Evolutionary conservation across 2,888 invertebrate genomes (phyloP).

Genomic region (Drosophila stalkeri): DNA sequence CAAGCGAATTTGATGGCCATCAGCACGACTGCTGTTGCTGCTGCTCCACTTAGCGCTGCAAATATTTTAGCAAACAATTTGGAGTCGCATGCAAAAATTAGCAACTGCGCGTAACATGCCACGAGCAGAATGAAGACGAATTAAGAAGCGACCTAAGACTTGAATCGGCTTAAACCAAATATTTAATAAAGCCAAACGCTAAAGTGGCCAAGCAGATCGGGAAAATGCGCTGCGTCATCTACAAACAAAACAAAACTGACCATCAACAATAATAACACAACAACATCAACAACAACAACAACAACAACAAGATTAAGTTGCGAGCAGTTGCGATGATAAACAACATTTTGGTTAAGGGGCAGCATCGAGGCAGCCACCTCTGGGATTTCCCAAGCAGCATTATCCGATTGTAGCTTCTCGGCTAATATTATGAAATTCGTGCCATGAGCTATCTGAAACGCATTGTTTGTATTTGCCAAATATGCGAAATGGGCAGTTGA

Average conservation of each 20-base stretch:
- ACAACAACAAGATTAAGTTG: background rate
- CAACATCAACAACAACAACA: background rate
- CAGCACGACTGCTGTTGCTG: background rate
- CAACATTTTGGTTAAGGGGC: constrained; percentile 43
- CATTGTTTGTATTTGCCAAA: constrained; percentile 49
- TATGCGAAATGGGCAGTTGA: constrained; percentile 30
- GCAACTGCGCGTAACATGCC: constrained; percentile 45
- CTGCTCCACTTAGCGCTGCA: constrained; percentile 66
- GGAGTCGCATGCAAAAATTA: constrained; percentile 64
- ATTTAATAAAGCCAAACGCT: constrained; percentile 38
- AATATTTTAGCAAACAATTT: constrained; percentile 63
- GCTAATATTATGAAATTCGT: constrained; percentile 39
- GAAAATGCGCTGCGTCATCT: constrained; percentile 68
- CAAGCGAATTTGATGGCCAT: constrained; percentile 24
- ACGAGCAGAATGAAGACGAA: constrained; percentile 18
- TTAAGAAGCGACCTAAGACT: background rate
- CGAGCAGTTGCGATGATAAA: constrained; percentile 53
- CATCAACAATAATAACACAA: constrained; percentile 45
- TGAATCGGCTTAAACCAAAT: constrained; percentile 35
- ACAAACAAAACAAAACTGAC: constrained; percentile 76
- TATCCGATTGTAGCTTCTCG: constrained; percentile 50
- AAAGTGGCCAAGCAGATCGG: constrained; percentile 40
- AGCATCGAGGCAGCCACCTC: constrained; percentile 17
- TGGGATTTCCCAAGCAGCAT: constrained; percentile 53
- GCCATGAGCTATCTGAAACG: constrained; percentile 37